Evolutionary conservation across 1,140 invertebrate species (phyloP), one percentile per base, ranked within the genome.

Genomic region (Drosophila kepulauana): DNA sequence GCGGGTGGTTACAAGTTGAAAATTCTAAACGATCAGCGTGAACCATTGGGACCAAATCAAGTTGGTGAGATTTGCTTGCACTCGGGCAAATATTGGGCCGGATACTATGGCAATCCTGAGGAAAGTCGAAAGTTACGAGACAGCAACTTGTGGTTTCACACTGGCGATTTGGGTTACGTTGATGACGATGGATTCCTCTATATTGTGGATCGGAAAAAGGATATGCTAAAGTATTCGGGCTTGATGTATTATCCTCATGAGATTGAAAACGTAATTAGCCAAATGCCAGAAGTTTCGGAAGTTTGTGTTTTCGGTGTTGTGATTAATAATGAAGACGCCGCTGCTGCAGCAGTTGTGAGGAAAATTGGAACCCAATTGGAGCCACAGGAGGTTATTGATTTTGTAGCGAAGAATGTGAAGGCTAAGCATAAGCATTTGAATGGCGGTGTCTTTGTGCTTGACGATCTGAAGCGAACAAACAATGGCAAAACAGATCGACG

Each of bases 171-270:
- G 35, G 54, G 54, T 0, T 57, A 57, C 5, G 54, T 57, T 3
- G 54, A 57, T 20, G 54, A 41, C 6, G 54, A 57, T 41, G 54
- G 54, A 0, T 57, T 57, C 16, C 16, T 57, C 3, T 57, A 11
- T 11, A 20, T 57, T 38, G 54, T 57, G 15, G 35, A 57, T 20
- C 54, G 54, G 16, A 41, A 57, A 25, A 57, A 57, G 54, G 54
- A 57, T 20, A 25, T 57, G 54, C 16, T 57, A 2, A 57, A 57
- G 54, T 57, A 41, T 10, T 30, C 33, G 1, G n/a, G n/a, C 35
- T 4, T 41, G 0, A 38, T 41, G 10, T 57, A 57, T n/a, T 57
- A 57, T 57, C 54, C 54, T n/a, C 33, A 57, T 11, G 15, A 57
- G 25, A 38, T 57, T 1, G 54, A 57, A 25, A 41, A 57, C 15